Conservation (phyloP, 2,888 invertebrate species). For the Platerodrilus igneus region DNA sequence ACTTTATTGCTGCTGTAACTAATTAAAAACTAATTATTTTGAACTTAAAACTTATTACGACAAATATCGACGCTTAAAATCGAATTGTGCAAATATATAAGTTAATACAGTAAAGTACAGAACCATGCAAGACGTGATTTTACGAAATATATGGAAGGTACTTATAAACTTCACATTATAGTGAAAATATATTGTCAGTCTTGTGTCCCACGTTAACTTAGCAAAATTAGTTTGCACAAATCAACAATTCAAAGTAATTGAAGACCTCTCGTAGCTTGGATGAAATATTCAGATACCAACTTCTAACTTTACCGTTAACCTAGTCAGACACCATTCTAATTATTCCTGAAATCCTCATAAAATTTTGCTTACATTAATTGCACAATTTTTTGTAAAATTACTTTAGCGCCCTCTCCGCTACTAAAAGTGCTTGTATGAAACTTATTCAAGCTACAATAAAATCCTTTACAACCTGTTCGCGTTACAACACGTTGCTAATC, state of each 20-base stretch:
- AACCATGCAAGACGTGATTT: no score
- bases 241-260: slow-evolving; percentile 39
- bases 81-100: no score
- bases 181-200: slow-evolving; percentile 22
- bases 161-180: slow-evolving; percentile 15
- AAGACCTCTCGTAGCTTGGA: slow-evolving; percentile 28
- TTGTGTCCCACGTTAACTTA: slow-evolving; percentile 28
- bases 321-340: slow-evolving; percentile 39
- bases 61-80: no score
- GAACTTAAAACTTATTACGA: no score
- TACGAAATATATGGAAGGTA: slow-evolving; percentile 5
- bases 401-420: no score
- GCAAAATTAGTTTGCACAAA: slow-evolving; percentile 39
- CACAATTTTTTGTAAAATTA: no score
- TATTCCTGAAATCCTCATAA: slow-evolving; percentile 40
- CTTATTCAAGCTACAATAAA: no score
- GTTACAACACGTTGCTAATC: no score
- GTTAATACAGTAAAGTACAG: no score
- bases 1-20: neutral
- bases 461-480: no score
- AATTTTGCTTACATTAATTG: no score
- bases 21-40: neutral
- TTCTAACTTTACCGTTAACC: slow-evolving; percentile 29
- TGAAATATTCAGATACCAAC: slow-evolving; percentile 30
- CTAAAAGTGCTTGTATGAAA: no score